Percentiles rank a stretch among this genome's conserved stretches.
Evolutionary conservation across 2,113 vertebrate genomes (phyloP).

Genomic region (Sinocyclocheilus rhinocerous): DNA sequence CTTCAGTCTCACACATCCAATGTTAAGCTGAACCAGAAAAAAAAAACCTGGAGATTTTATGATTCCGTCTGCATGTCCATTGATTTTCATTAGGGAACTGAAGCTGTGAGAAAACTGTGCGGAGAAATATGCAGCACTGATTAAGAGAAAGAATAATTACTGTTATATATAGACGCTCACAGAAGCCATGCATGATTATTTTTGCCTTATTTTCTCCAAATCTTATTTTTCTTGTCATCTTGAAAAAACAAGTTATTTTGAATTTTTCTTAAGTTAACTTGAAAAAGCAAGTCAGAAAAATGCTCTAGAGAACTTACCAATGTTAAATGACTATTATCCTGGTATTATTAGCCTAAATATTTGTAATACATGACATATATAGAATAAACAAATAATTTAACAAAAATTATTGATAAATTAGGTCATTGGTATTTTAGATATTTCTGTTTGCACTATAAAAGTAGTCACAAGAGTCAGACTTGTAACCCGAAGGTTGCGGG

Average conservation of each 20-base stretch:
- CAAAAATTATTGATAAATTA: not conserved
- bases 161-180: not conserved
- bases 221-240: not conserved
- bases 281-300: not conserved
- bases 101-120: not conserved
- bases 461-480: not conserved
- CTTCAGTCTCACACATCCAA: not conserved
- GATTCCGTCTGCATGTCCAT: not conserved
- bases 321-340: not conserved
- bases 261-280: not conserved
- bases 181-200: not conserved
- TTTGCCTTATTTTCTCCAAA: not conserved
- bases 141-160: conserved; percentile 4
- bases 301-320: not conserved
- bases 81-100: conserved; percentile 6
- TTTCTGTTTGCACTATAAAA: not conserved
- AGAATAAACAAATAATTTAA: not conserved
- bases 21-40: not conserved
- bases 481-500: too few species aligned
- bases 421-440: not conserved
- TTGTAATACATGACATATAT: not conserved
- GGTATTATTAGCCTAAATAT: not conserved
- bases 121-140: not conserved
- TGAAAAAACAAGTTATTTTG: not conserved
- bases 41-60: not conserved